Conservation (phyloP, 2,888 invertebrate genomes). For the Chrysina gloriosa region DNA sequence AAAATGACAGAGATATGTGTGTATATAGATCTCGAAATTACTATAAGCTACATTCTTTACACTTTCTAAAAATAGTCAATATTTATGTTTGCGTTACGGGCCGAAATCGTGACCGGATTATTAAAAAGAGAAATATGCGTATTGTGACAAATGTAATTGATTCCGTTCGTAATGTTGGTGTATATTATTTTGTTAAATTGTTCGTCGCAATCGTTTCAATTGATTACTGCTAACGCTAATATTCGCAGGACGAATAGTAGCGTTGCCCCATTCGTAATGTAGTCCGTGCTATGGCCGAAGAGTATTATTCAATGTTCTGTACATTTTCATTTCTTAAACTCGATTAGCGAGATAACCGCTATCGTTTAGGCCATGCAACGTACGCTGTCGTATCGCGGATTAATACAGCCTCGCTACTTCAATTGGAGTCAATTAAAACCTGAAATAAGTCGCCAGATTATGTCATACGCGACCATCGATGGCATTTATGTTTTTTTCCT, state of each 20-base stretch:
- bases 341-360: not conserved
- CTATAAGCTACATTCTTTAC: slow-evolving; percentile 44
- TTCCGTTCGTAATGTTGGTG: slow-evolving; percentile 17
- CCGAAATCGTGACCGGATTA: slow-evolving; percentile 14
- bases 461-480: slow-evolving; percentile 12
- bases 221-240: slow-evolving; percentile 49
- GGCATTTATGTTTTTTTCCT: slow-evolving; percentile 19
- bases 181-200: slow-evolving; percentile 45
- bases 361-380: not conserved
- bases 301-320: slow-evolving; percentile 39
- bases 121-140: slow-evolving; percentile 17
- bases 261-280: slow-evolving; percentile 44
- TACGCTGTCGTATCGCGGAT: slow-evolving; percentile 5
- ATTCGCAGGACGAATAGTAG: slow-evolving; percentile 54
- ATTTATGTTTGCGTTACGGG: slow-evolving; percentile 45
- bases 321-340: slow-evolving; percentile 14
- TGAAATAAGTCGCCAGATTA: slow-evolving; percentile 13
- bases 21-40: slow-evolving; percentile 41
- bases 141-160: slow-evolving; percentile 36
- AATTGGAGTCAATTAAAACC: slow-evolving; percentile 26
- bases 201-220: slow-evolving; percentile 54
- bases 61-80: slow-evolving; percentile 52
- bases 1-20: slow-evolving; percentile 40
- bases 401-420: slow-evolving; percentile 7
- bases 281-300: slow-evolving; percentile 4